These are phyloP conservation scores for Cavia aperea DNA, from an alignment of 2,113 vertebrate genomes.

Conservation along the genomic window DNA sequence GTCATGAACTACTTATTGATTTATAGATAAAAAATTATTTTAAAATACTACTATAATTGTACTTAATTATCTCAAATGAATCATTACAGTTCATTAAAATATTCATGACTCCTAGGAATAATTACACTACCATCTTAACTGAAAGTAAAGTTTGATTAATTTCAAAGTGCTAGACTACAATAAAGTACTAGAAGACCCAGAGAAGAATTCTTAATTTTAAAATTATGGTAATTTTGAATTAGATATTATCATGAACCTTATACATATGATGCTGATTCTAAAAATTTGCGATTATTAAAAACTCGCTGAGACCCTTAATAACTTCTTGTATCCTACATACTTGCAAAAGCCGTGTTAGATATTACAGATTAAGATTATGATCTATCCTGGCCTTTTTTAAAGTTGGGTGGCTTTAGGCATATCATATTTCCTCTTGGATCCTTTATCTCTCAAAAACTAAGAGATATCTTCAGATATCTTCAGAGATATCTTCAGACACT, in stretches of 20 bases:
- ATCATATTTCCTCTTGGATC: background rate
- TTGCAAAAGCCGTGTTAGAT: background rate
- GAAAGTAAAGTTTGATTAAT: conserved; percentile 1
- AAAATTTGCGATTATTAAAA: background rate
- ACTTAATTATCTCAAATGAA: background rate
- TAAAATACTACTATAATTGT: background rate
- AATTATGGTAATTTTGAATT: background rate
- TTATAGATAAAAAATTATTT: conserved; percentile 20
- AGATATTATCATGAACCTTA: background rate
- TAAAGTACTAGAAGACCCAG: background rate
- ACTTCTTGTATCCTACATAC: background rate
- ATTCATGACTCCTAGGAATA: background rate
- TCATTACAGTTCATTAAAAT: background rate
- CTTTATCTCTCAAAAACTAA: background rate
- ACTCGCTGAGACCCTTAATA: background rate
- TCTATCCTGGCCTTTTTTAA: background rate
- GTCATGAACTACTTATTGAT: background rate
- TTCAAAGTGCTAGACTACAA: background rate
- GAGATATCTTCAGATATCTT: no score
- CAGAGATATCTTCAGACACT: background rate
- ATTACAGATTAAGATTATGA: background rate
- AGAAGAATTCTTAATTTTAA: conserved; percentile 1
- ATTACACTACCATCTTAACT: background rate
- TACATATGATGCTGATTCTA: background rate
- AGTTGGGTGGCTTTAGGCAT: background rate